Percentiles rank a stretch among this genome's conserved stretches.
Evolutionary conservation across 2,888 invertebrate species (phyloP).

Genomic region (Barypeithes pellucidus): DNA sequence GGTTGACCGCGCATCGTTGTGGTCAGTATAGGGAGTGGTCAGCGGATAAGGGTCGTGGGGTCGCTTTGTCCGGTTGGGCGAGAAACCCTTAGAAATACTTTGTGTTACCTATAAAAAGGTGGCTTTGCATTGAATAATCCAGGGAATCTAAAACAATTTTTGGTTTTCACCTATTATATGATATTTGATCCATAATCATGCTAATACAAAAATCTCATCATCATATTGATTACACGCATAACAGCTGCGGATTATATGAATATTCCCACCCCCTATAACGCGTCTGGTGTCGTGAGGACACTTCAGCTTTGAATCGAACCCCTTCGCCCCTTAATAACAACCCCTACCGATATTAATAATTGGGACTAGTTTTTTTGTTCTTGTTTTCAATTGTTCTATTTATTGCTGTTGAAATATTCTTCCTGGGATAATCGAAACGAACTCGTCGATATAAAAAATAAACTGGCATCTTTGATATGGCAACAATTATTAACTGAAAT

Average conservation of each 20-base stretch:
- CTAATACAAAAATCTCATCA: slow-evolving; percentile 16
- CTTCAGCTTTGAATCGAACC: slow-evolving; percentile 64
- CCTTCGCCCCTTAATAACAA: slow-evolving; percentile 59
- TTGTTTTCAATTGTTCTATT: slow-evolving; percentile 43
- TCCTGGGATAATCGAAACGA: too few species aligned
- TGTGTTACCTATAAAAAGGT: slow-evolving; percentile 23
- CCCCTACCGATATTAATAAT: slow-evolving; percentile 67
- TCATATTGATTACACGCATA: slow-evolving; percentile 50
- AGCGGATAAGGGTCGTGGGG: slow-evolving; percentile 65
- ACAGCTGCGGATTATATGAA: slow-evolving; percentile 59
- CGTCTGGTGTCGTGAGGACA: slow-evolving; percentile 67
- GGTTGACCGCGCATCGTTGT: slow-evolving; percentile 64
- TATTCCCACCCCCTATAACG: slow-evolving; percentile 62
- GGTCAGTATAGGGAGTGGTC: slow-evolving; percentile 69
- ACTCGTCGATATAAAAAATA: too few species aligned
- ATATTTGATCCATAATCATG: background rate
- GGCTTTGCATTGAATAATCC: background rate
- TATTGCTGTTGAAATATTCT: too few species aligned
- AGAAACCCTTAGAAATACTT: slow-evolving; percentile 53
- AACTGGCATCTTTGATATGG: too few species aligned
- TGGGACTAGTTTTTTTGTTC: slow-evolving; percentile 47
- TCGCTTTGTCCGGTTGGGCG: slow-evolving; percentile 62
- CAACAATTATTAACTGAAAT: too few species aligned
- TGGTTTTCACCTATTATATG: background rate
- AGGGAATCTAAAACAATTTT: background rate